These are phyloP conservation scores for Eublepharis macularius DNA, from an alignment of 2,113 vertebrate species.

Conservation along the genomic window DNA sequence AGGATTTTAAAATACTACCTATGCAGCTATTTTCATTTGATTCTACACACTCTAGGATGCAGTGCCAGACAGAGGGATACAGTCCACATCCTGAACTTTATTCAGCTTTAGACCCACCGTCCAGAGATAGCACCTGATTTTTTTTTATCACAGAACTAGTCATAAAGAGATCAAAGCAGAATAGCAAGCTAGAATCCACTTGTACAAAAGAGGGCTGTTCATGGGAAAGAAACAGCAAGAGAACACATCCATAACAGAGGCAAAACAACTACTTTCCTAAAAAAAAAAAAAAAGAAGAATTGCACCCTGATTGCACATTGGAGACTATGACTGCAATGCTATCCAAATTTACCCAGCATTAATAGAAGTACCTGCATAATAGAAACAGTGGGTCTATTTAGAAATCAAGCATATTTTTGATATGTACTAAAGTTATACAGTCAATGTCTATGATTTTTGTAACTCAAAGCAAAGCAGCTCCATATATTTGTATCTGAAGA, in stretches of 20 bases:
- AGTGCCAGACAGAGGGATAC: neutral
- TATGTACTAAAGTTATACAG: too few species aligned
- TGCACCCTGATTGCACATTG: too few species aligned
- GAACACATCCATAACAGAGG: accelerated
- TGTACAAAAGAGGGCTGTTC: neutral
- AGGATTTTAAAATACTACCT: neutral
- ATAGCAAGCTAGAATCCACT: neutral
- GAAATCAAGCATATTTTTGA: too few species aligned
- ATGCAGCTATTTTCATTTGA: neutral
- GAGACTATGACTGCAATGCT: neutral
- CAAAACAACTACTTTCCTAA: neutral
- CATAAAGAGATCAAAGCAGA: neutral
- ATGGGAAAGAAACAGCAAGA: neutral
- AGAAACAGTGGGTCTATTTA: too few species aligned
- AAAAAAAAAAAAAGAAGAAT: too few species aligned
- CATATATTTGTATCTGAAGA: too few species aligned
- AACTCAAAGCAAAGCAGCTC: too few species aligned
- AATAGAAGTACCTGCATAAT: too few species aligned
- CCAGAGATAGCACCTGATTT: neutral
- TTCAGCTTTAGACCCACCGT: neutral
- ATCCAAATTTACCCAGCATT: neutral
- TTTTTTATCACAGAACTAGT: neutral
- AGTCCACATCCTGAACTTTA: neutral
- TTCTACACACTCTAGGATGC: neutral
- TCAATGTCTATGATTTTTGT: too few species aligned